Evolutionary conservation across 2,113 vertebrate genomes (phyloP).

Genomic region (Paramormyrops kingsleyae): DNA sequence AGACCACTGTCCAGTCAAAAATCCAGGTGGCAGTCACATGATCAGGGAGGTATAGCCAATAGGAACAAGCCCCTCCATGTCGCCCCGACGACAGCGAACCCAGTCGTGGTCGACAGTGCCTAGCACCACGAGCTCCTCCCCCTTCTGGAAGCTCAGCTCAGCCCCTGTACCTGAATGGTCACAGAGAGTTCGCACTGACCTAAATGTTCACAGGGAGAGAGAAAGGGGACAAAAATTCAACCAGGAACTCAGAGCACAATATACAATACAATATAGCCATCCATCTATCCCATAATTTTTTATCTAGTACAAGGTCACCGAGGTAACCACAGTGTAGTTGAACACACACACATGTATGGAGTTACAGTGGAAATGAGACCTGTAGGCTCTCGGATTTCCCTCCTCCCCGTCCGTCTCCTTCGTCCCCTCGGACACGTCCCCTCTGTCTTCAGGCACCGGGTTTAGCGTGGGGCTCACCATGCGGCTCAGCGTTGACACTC

Average conservation of each 20-base stretch:
- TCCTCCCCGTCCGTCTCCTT: slow-evolving; percentile 33
- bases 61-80: slow-evolving; percentile 74
- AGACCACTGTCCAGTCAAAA: slow-evolving; percentile 15
- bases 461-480: slow-evolving; percentile 47
- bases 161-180: slow-evolving; percentile 65
- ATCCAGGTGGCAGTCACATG: slow-evolving; percentile 55
- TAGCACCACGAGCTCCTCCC: slow-evolving; percentile 76
- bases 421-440: slow-evolving; percentile 22
- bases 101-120: slow-evolving; percentile 83
- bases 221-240: neutral
- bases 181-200: slow-evolving; percentile 79
- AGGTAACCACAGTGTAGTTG: neutral
- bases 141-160: slow-evolving; percentile 77
- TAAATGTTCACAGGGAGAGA: slow-evolving; percentile 26
- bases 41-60: slow-evolving; percentile 90
- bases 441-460: slow-evolving; percentile 33
- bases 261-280: neutral
- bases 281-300: neutral
- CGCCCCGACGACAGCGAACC: slow-evolving; percentile 81
- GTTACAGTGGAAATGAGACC: slow-evolving; percentile 40
- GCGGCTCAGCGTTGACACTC: slow-evolving; percentile 59
- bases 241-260: neutral
- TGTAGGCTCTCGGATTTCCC: slow-evolving; percentile 52
- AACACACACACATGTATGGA: neutral
- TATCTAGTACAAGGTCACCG: neutral